A percentile compares a stretch with the other conserved stretches of the same genome.
phyloP scores from a whole-genome alignment of 2,888 invertebrate species.

The Drosophila mettleri region DNA sequence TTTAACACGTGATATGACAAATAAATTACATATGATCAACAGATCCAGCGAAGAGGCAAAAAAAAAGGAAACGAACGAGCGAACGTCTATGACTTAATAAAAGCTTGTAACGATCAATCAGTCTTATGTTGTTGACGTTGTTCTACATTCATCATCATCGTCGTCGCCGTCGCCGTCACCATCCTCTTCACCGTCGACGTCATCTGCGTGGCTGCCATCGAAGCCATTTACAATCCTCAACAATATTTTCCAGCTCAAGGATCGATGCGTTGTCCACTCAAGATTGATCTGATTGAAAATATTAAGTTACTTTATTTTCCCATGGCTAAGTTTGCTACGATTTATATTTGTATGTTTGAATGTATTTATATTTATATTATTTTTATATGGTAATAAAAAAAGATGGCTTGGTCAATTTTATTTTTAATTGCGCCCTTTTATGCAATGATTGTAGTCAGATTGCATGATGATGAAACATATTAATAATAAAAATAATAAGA shows the following conservation, averaged over 20 bases:
- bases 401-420: too few species aligned
- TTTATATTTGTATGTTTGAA: not conserved
- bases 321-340: not conserved
- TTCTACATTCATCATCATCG: slow-evolving; percentile 68
- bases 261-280: slow-evolving; percentile 27
- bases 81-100: slow-evolving; percentile 76
- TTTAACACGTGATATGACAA: slow-evolving; percentile 85
- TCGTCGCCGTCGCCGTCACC: slow-evolving; percentile 1
- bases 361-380: not conserved
- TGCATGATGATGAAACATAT: too few species aligned
- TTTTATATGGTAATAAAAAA: too few species aligned
- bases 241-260: slow-evolving; percentile 16
- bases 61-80: slow-evolving; percentile 38
- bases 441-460: too few species aligned
- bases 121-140: slow-evolving; percentile 63
- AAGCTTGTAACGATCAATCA: slow-evolving; percentile 78
- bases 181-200: not conserved
- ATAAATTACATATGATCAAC: slow-evolving; percentile 83
- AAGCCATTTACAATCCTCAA: slow-evolving; percentile 1
- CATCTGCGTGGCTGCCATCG: slow-evolving; percentile 9
- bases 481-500: too few species aligned
- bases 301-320: slow-evolving; percentile 18
- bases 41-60: slow-evolving; percentile 51
- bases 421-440: not conserved
- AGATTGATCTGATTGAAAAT: slow-evolving; percentile 31